These are phyloP conservation scores for Tupiocoris notatus DNA, from an alignment of 2,888 invertebrate genomes.

Conservation along the genomic window DNA sequence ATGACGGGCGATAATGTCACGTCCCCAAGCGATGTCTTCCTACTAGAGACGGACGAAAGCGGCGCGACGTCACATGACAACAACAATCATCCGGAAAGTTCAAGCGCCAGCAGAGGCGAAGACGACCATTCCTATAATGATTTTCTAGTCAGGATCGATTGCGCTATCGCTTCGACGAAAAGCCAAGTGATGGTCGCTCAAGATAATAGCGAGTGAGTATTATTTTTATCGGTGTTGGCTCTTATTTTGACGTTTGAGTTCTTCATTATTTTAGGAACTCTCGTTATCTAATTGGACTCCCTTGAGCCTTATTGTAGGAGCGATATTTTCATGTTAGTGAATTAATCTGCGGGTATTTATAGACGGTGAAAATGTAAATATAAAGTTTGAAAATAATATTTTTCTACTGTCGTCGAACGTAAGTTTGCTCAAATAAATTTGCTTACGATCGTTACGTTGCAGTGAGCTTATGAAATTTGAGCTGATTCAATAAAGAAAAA, in stretches of 20 bases:
- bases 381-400: too few species aligned
- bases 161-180: constrained; percentile 78
- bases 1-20: constrained; percentile 59
- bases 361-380: too few species aligned
- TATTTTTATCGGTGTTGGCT: too few species aligned
- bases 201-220: constrained; percentile 78
- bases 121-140: constrained; percentile 74
- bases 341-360: too few species aligned
- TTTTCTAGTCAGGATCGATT: constrained; percentile 79
- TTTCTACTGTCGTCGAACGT: too few species aligned
- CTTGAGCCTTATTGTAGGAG: too few species aligned
- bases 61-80: constrained; percentile 32
- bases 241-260: not conserved
- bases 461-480: too few species aligned
- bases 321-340: too few species aligned
- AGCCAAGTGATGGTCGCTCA: constrained; percentile 78
- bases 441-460: too few species aligned
- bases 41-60: constrained; percentile 48
- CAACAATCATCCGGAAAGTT: constrained; percentile 39
- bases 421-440: too few species aligned
- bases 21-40: constrained; percentile 49
- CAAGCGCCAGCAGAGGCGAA: constrained; percentile 19
- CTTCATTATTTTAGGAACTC: not conserved
- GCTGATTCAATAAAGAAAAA: too few species aligned
- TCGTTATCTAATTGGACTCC: too few species aligned